phyloP scores from a whole-genome alignment of 2,888 invertebrate genomes.

The Xanthorhoe spadicearia region DNA sequence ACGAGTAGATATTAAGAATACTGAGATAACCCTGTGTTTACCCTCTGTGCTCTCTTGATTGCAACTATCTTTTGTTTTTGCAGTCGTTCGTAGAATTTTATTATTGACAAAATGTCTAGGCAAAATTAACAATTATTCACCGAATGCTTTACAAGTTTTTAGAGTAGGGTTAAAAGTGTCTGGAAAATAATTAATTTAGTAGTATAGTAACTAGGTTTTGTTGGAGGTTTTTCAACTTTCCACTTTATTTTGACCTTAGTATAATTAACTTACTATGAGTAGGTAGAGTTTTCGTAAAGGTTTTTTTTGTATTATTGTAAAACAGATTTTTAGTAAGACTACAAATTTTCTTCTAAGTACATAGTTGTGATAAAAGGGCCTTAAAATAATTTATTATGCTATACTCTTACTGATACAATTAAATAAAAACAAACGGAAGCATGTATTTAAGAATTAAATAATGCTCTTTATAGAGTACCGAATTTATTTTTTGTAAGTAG shows the following conservation, averaged over 20 bases:
- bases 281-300: too few species aligned
- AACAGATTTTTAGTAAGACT: too few species aligned
- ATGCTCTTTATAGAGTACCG: too few species aligned
- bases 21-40: slow-evolving; percentile 73
- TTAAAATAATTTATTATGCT: too few species aligned
- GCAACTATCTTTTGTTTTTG: slow-evolving; percentile 55
- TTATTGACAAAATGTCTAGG: slow-evolving; percentile 28
- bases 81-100: slow-evolving; percentile 48
- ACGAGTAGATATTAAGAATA: slow-evolving; percentile 59
- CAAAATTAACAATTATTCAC: slow-evolving; percentile 8
- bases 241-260: not conserved
- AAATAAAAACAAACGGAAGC: too few species aligned
- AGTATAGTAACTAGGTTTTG: not conserved
- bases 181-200: not conserved
- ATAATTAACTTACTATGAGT: too few species aligned
- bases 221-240: not conserved
- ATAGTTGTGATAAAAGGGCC: too few species aligned
- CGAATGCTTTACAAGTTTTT: not conserved
- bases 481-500: too few species aligned
- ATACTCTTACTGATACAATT: too few species aligned
- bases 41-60: slow-evolving; percentile 45
- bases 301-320: too few species aligned
- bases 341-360: too few species aligned
- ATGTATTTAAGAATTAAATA: too few species aligned
- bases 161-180: not conserved